These are phyloP conservation scores for Tinamus guttatus DNA, from an alignment of 2,113 vertebrate genomes.

Conservation along the genomic window DNA sequence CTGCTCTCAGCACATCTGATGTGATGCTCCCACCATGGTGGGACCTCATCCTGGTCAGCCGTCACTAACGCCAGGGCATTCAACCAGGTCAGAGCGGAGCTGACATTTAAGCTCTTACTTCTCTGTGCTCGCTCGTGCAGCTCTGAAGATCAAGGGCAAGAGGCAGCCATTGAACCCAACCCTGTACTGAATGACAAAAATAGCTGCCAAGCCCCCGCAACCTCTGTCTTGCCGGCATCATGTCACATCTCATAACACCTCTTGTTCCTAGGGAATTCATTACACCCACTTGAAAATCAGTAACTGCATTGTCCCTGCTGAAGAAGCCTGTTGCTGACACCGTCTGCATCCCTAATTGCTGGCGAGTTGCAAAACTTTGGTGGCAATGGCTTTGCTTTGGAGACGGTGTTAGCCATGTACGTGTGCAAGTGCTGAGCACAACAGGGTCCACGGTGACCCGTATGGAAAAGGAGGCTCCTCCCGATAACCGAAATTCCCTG, in stretches of 20 bases:
- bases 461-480: background rate
- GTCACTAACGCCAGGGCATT: background rate
- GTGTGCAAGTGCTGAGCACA: background rate
- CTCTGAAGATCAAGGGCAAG: background rate
- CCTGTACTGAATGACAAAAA: background rate
- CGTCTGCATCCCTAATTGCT: background rate
- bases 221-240: background rate
- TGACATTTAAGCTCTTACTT: constrained; percentile 43
- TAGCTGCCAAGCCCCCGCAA: background rate
- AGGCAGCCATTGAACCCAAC: background rate
- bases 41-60: background rate
- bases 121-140: background rate
- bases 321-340: background rate
- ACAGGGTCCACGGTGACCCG: background rate
- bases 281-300: constrained; percentile 15
- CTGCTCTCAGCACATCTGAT: background rate
- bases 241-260: background rate
- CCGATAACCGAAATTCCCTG: background rate
- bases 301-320: background rate
- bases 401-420: background rate
- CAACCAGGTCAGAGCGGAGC: background rate
- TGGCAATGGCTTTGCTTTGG: background rate
- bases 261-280: background rate
- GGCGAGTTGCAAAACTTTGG: background rate
- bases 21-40: background rate